Percentiles rank a stretch among this genome's conserved stretches.
Conservation (phyloP, 2,888 invertebrate genomes). For the Leptura quadrifasciata region DNA sequence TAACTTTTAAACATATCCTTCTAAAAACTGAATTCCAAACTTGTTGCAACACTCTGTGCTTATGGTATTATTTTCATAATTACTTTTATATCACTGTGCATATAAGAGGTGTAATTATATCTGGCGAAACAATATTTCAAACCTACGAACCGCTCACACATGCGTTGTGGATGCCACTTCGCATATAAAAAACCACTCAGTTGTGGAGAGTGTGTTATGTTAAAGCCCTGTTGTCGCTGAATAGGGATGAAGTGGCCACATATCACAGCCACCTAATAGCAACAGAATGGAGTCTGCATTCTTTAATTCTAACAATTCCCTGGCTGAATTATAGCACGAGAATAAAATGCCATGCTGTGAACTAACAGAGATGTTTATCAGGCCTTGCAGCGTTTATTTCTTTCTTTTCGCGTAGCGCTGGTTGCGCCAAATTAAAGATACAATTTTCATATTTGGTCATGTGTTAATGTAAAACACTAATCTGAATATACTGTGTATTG, state of each 20-base stretch:
- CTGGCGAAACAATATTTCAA: neutral
- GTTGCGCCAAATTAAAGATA: conserved; percentile 1
- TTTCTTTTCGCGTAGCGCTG: conserved; percentile 30
- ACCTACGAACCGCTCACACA: neutral
- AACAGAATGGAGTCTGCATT: conserved; percentile 62
- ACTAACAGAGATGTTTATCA: conserved; percentile 62
- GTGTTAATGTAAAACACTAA: no score
- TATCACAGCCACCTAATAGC: conserved; percentile 58
- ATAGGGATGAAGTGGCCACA: conserved; percentile 45
- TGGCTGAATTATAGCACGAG: conserved; percentile 60
- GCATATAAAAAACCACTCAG: conserved; percentile 13
- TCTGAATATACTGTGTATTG: no score
- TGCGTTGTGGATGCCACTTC: conserved; percentile 1
- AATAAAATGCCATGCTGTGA: conserved; percentile 58
- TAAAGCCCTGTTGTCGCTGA: conserved; percentile 18
- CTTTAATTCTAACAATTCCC: conserved; percentile 61
- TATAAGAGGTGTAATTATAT: neutral
- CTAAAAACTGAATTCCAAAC: no score
- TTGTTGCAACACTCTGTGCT: no score
- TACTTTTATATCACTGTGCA: no score
- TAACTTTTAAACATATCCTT: no score
- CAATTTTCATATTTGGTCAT: neutral
- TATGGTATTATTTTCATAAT: no score
- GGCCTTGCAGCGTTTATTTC: conserved; percentile 54
- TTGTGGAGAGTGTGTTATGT: conserved; percentile 15